Base-by-base conservation (phyloP, 1,140 invertebrate genomes). In the Penaeus vannamei region DNA sequence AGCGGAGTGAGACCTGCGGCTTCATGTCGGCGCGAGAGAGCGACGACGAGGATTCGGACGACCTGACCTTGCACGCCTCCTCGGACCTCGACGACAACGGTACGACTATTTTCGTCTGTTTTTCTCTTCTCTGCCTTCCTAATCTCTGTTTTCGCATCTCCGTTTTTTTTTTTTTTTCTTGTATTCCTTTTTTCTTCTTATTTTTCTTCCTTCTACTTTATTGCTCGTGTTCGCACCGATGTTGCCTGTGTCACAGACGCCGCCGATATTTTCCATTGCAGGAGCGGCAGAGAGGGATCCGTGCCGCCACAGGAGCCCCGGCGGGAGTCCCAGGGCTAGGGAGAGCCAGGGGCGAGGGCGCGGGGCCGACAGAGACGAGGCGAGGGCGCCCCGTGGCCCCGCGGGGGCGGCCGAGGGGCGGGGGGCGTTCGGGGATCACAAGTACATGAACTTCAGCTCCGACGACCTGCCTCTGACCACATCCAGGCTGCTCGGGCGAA, bases 21-120 rank as follows among this genome's bases (percentile, higher is more conserved):
- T 84, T 84, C 82, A 66, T 84, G 82, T 42, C 60, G 10, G 61
- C 32, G 26, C 5, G 42, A 19, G 82, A 66, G 60, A 84, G 61
- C 61, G 82, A 84, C 2, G 62, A 84, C 26, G 53, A 53, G 12
- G 29, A 66, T 59, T 84, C 82, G 60, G 61, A 84, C 32, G 82
- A 84, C 26, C 61, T 84, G 60, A 42, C 61, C 8, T 59, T 84
- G 20, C 19, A 42, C 29, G 22, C 82, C 17, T 84, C 82, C n/a
- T 66, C 60, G 2, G 81, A 83, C 59, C 61, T 36, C 26, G 66
- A 64, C 46, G 82, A 84, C 22, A 59, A 7, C 64, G 82, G 82
- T 84, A 36, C 64, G 82, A 59, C 12, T n/a, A 23, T 17, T 61
- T 19, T 26, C 2, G 20, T n/a, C 7, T 26, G 81, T 61, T 26